Percentiles rank a stretch among this genome's conserved stretches.
Evolutionary conservation across 2,888 invertebrate species (phyloP).

Genomic region (Oasisia sp.): DNA sequence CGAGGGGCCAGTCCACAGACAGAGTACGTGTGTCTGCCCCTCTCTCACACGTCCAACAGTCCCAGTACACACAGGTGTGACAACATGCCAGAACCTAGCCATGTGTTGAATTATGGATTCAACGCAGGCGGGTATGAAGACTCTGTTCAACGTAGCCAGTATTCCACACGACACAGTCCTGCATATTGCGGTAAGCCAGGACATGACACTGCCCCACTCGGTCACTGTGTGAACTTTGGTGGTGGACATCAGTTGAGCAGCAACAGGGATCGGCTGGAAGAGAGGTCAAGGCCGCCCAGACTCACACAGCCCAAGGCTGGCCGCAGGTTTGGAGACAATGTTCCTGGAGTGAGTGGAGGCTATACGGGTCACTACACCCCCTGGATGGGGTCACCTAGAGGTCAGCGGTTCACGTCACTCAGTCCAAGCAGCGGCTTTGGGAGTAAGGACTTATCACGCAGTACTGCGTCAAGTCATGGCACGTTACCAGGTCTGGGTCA

Average conservation of each 20-base stretch:
- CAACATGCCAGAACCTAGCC: background rate
- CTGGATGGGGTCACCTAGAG: background rate
- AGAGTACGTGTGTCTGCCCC: background rate
- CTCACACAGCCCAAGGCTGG: background rate
- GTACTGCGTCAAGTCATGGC: background rate
- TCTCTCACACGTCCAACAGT: background rate
- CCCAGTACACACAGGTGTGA: background rate
- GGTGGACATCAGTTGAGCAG: no score
- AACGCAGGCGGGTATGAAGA: background rate
- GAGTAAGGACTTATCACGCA: background rate
- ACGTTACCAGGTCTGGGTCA: background rate
- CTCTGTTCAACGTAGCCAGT: no score
- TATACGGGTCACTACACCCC: background rate
- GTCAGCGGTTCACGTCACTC: background rate
- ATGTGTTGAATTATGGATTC: background rate
- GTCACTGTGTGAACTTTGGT: no score
- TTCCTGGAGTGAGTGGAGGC: background rate
- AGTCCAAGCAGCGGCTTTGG: constrained; percentile 1
- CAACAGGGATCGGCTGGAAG: no score
- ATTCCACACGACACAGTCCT: background rate
- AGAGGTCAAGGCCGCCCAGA: background rate
- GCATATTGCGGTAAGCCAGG: no score
- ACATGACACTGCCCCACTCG: no score
- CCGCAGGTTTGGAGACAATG: background rate
- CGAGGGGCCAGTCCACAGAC: background rate